A percentile compares a stretch with the other conserved stretches of the same genome.
Evolutionary conservation across 2,113 vertebrate species (phyloP).

Genomic region (Suricata suricatta): DNA sequence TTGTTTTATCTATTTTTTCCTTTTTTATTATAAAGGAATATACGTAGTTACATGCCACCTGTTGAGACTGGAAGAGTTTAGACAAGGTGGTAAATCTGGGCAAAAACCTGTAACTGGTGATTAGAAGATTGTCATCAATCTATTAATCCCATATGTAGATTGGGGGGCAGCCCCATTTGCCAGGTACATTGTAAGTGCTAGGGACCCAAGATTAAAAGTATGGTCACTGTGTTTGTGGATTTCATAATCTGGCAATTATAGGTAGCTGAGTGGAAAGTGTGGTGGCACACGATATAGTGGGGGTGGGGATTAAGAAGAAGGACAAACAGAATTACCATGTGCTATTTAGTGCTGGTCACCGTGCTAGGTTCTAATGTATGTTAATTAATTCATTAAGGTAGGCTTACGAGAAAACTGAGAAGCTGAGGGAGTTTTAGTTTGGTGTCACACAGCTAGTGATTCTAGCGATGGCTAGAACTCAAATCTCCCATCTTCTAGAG

Average conservation of each 20-base stretch:
- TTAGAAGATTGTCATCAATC: background rate
- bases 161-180: background rate
- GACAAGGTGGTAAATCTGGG: background rate
- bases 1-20: background rate
- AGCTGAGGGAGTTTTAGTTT: background rate
- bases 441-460: too few relatives aligned
- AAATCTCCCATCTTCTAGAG: background rate
- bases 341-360: background rate
- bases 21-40: background rate
- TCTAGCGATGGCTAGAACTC: background rate
- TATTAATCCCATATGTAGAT: background rate
- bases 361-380: background rate
- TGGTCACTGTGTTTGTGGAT: background rate
- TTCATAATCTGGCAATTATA: background rate
- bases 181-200: background rate
- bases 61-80: background rate
- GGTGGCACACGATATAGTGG: background rate
- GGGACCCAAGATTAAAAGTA: background rate
- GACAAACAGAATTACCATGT: background rate
- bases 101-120: background rate
- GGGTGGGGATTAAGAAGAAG: background rate
- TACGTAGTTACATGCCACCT: background rate
- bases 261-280: background rate
- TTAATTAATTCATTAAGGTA: background rate
- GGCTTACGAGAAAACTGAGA: background rate